Evolutionary conservation across 2,797 vertebrate species (phyloP).

Genomic region (Prionace glauca): DNA sequence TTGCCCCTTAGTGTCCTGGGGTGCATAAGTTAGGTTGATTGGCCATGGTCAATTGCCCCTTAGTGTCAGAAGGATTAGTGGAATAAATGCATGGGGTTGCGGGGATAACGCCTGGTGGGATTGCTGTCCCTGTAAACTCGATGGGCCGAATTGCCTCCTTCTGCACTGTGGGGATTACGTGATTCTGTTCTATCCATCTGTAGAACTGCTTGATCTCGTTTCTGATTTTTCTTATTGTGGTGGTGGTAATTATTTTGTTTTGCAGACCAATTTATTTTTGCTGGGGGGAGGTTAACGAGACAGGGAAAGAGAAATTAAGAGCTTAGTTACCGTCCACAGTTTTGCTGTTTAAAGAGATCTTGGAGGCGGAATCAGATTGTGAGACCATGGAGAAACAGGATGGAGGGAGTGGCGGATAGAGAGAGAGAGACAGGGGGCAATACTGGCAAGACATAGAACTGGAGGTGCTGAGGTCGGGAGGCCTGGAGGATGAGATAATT

Average conservation of each 20-base stretch:
- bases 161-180: too few species aligned
- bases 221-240: background rate
- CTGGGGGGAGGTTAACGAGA: background rate
- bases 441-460: background rate
- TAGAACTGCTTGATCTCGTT: background rate
- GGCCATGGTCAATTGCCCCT: too few species aligned
- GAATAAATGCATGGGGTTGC: too few species aligned
- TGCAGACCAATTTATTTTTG: background rate
- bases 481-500: background rate
- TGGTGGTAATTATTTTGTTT: background rate
- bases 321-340: background rate
- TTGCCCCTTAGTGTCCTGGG: too few species aligned
- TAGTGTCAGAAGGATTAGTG: too few species aligned
- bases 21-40: too few species aligned
- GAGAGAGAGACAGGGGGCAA: background rate
- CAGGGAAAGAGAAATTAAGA: background rate
- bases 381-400: background rate
- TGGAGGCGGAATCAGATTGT: background rate
- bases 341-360: background rate
- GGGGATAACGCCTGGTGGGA: too few species aligned
- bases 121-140: too few species aligned
- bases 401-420: background rate
- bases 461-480: background rate
- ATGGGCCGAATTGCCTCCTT: too few species aligned
- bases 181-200: background rate